Conservation (phyloP, 2,888 invertebrate species). For the Dinocampus coccinellae region DNA sequence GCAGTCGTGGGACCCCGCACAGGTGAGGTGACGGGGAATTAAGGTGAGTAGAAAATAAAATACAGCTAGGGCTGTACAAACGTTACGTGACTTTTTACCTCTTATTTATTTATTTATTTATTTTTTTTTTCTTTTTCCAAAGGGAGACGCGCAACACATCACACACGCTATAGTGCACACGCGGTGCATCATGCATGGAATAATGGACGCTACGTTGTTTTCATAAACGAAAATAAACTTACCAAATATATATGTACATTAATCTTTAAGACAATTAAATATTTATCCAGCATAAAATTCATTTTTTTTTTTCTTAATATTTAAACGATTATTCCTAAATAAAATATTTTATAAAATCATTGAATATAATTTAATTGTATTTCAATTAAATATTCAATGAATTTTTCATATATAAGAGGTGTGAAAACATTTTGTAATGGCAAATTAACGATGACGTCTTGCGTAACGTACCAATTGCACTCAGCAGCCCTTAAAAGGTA, state of each 20-base stretch:
- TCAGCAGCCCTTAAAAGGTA: slow-evolving; percentile 25
- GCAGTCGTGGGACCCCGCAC: slow-evolving; percentile 21
- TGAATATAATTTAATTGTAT: not conserved
- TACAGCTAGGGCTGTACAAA: slow-evolving; percentile 41
- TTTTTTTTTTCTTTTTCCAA: slow-evolving; percentile 22
- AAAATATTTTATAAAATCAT: too few relatives aligned
- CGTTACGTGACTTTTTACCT: slow-evolving; percentile 22
- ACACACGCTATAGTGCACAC: not conserved
- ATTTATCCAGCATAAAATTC: too few relatives aligned
- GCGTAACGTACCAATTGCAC: slow-evolving; percentile 41
- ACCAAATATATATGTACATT: not conserved
- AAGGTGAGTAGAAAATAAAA: slow-evolving; percentile 8
- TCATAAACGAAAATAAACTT: not conserved
- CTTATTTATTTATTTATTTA: too few relatives aligned
- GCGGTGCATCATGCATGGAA: slow-evolving; percentile 31
- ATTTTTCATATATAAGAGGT: slow-evolving; percentile 13
- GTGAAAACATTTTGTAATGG: slow-evolving; percentile 30
- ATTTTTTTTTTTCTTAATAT: too few relatives aligned
- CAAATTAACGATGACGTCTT: slow-evolving; percentile 46
- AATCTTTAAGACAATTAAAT: too few relatives aligned
- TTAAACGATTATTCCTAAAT: too few relatives aligned
- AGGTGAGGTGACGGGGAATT: slow-evolving; percentile 26
- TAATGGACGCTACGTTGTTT: slow-evolving; percentile 28
- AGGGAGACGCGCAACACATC: slow-evolving; percentile 8
- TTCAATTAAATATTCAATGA: too few relatives aligned